phyloP scores from a whole-genome alignment of 2,888 invertebrate species.

The Drosophila longiperda region DNA sequence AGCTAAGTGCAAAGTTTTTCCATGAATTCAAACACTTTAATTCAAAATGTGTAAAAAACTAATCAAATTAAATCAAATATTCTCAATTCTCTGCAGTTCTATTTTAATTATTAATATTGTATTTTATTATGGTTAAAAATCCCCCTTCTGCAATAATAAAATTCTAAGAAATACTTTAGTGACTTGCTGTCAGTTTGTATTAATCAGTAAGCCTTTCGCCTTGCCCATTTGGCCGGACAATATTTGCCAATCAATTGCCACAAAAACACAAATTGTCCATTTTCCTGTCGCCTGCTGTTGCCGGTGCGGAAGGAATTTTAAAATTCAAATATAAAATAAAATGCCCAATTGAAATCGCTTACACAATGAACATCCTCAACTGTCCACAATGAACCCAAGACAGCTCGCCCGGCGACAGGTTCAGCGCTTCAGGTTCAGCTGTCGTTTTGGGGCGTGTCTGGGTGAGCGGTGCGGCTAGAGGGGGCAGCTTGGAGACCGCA shows the following conservation, averaged over 20 bases:
- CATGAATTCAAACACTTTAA: not conserved
- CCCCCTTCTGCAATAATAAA: slow-evolving; percentile 1
- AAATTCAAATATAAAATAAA: slow-evolving; percentile 83
- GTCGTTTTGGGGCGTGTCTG: slow-evolving; percentile 11
- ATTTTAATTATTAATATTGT: not conserved
- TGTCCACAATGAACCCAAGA: slow-evolving; percentile 70
- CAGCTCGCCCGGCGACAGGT: slow-evolving; percentile 29
- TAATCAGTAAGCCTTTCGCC: slow-evolving; percentile 76
- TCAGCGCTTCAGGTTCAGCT: slow-evolving; percentile 42
- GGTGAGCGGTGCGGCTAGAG: not conserved
- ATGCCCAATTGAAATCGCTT: slow-evolving; percentile 83
- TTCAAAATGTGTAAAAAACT: not conserved
- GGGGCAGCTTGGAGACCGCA: slow-evolving; percentile 58
- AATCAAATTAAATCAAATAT: not conserved
- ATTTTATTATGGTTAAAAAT: not conserved
- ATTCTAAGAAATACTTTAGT: slow-evolving; percentile 20
- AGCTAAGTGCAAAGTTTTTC: slow-evolving; percentile 53
- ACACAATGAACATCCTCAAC: slow-evolving; percentile 76
- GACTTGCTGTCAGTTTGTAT: slow-evolving; percentile 71
- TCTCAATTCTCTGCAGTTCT: not conserved
- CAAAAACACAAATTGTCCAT: slow-evolving; percentile 85
- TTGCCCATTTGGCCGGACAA: slow-evolving; percentile 70
- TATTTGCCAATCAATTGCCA: slow-evolving; percentile 85
- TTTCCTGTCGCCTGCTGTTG: slow-evolving; percentile 81
- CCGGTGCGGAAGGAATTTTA: slow-evolving; percentile 82